Conservation (phyloP, 2,888 invertebrate genomes). For the Ophion ventricosus region DNA sequence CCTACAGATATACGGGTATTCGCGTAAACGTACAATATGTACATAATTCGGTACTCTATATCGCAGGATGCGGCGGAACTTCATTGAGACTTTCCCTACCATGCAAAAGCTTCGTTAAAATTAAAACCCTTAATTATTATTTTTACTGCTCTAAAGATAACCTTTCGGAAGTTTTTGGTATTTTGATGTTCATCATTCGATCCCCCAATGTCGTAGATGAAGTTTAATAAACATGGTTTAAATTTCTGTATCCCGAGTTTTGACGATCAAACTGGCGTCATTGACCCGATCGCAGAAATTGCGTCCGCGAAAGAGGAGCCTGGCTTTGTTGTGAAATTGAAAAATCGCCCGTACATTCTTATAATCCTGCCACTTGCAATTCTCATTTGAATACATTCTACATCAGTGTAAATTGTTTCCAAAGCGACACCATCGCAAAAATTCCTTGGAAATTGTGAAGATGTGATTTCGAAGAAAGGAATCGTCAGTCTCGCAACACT, state of each 20-base stretch:
- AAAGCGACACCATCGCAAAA: too few relatives aligned
- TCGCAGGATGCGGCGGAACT: constrained; percentile 31
- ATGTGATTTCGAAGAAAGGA: background rate
- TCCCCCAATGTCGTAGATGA: background rate
- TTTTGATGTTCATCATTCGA: constrained; percentile 21
- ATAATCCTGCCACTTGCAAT: too few relatives aligned
- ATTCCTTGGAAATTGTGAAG: too few relatives aligned
- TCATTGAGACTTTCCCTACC: constrained; percentile 25
- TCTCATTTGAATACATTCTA: too few relatives aligned
- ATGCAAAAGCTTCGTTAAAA: constrained; percentile 39
- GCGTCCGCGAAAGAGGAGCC: too few relatives aligned
- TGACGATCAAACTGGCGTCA: background rate
- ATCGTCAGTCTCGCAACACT: too few relatives aligned
- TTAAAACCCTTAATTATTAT: constrained; percentile 50
- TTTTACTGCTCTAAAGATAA: constrained; percentile 19
- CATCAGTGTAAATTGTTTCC: too few relatives aligned
- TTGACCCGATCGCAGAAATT: too few relatives aligned
- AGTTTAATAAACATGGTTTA: background rate
- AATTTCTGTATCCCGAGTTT: background rate
- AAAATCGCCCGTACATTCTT: too few relatives aligned
- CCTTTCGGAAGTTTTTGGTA: constrained; percentile 30
- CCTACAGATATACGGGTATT: constrained; percentile 24
- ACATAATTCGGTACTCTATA: constrained; percentile 27
- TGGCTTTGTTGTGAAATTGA: too few relatives aligned
- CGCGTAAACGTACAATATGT: constrained; percentile 28